Conservation (phyloP, 2,797 vertebrate genomes). For the Falco concolor region DNA sequence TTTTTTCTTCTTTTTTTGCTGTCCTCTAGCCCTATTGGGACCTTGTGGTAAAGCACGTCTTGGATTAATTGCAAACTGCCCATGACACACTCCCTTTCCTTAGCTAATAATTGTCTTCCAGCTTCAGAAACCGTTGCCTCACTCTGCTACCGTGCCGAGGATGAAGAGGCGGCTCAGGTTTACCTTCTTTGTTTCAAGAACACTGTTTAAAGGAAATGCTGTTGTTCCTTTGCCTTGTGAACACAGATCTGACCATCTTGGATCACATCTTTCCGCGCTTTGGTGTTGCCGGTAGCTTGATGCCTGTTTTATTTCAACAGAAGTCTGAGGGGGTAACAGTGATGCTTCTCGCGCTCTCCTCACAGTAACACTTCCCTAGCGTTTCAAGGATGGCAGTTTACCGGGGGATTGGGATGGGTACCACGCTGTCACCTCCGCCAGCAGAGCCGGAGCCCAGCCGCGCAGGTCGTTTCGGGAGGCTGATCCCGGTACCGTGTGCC, state of each 20-base stretch:
- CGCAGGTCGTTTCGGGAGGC: rapidly evolving
- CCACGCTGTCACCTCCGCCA: too few species aligned
- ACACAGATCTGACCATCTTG: neutral
- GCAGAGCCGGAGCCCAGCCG: rapidly evolving
- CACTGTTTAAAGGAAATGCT: neutral
- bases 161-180: neutral
- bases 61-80: neutral
- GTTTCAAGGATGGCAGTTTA: neutral
- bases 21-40: rapidly evolving
- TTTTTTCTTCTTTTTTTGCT: neutral
- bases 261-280: neutral
- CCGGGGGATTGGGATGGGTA: rapidly evolving
- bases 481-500: rapidly evolving
- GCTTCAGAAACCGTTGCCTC: neutral
- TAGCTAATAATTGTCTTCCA: neutral
- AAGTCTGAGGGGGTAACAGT: neutral
- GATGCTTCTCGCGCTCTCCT: neutral
- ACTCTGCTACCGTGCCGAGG: neutral
- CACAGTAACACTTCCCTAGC: rapidly evolving
- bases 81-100: neutral
- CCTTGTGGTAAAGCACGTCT: neutral
- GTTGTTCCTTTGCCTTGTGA: neutral
- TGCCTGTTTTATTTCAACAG: neutral
- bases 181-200: neutral
- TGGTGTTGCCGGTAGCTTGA: neutral